These are phyloP conservation scores for Xestia c-nigrum DNA, from an alignment of 2,888 invertebrate genomes.

Conservation along the genomic window DNA sequence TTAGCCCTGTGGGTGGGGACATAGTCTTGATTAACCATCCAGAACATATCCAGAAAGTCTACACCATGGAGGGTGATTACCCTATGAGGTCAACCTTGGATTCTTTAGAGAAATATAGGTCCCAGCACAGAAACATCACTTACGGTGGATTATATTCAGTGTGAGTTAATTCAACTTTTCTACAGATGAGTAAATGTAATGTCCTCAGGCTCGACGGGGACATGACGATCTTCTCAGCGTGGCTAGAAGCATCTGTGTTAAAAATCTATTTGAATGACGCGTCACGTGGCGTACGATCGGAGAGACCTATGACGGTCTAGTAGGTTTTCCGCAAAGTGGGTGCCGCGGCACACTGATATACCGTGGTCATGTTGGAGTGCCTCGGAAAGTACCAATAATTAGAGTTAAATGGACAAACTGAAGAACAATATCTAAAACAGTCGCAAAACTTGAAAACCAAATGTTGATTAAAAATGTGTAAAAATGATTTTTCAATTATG, in stretches of 20 bases:
- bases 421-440: no score
- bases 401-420: no score
- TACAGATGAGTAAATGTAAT: background rate
- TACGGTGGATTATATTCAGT: constrained; percentile 90
- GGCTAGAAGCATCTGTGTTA: background rate
- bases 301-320: background rate
- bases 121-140: constrained; percentile 88
- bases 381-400: no score
- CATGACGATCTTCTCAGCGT: background rate
- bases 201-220: background rate
- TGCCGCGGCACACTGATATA: no score
- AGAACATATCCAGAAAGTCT: constrained; percentile 92
- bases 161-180: constrained; percentile 81
- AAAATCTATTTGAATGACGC: background rate
- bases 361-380: no score
- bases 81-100: constrained; percentile 92
- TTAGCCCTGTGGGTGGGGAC: constrained; percentile 92
- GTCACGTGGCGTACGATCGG: background rate
- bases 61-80: constrained; percentile 90
- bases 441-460: no score
- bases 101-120: constrained; percentile 92
- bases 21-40: constrained; percentile 92
- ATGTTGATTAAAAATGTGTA: no score
- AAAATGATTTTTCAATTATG: no score
- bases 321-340: no score